A percentile compares a stretch with the other conserved stretches of the same genome.
Conservation (phyloP, 1,140 invertebrate species). For the Apis laboriosa region DNA sequence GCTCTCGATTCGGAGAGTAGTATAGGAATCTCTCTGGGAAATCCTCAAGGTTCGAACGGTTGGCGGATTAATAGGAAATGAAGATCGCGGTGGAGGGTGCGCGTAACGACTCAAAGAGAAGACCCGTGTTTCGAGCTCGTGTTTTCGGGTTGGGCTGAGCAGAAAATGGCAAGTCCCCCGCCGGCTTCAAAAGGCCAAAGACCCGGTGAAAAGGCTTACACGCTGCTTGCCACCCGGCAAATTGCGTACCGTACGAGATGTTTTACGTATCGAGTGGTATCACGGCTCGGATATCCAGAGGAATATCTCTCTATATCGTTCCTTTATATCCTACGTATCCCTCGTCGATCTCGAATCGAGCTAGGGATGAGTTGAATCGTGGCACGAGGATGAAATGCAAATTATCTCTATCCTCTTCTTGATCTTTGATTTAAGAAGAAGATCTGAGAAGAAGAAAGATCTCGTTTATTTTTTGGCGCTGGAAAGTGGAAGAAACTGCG, state of each 20-base stretch:
- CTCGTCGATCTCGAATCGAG: no score
- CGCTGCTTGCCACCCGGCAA: constrained; percentile 52
- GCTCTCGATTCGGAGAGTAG: neutral
- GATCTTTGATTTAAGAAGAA: no score
- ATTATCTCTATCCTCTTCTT: no score
- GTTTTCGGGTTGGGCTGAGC: constrained; percentile 71
- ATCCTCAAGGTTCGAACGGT: no score
- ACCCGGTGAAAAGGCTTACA: constrained; percentile 28
- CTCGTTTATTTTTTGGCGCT: no score
- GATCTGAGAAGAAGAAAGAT: no score
- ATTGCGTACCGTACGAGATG: constrained; percentile 50
- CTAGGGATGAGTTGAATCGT: neutral
- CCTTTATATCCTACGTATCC: neutral
- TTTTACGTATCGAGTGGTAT: constrained; percentile 47
- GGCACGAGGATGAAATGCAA: no score
- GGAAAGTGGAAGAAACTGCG: no score
- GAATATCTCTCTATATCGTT: no score
- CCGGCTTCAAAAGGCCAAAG: constrained; percentile 38
- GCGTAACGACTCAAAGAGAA: constrained; percentile 40
- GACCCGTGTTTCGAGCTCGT: constrained; percentile 27
- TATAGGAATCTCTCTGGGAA: neutral
- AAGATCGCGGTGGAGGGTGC: constrained; percentile 44
- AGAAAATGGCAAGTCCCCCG: constrained; percentile 69
- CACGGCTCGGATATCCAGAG: neutral
- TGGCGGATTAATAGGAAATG: constrained; percentile 64